phyloP scores from a whole-genome alignment of 1,140 invertebrate genomes.

The Musca vetustissima region DNA sequence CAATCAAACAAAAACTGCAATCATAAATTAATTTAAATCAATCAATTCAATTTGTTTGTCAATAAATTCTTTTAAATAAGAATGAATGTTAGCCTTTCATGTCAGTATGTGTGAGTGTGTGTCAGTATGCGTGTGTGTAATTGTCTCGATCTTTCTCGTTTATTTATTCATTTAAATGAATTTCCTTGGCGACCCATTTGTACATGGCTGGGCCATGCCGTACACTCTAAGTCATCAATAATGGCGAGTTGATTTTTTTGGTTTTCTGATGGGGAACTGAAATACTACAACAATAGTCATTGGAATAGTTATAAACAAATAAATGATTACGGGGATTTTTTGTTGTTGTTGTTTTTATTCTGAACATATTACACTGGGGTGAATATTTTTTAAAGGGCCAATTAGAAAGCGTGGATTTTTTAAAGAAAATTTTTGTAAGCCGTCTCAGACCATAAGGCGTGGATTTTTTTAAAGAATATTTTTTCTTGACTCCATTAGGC shows the following conservation, averaged over 20 bases:
- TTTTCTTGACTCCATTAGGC: too few species aligned
- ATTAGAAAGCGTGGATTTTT: too few species aligned
- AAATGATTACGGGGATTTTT: background rate
- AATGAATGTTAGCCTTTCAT: constrained; percentile 30
- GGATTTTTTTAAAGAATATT: too few species aligned
- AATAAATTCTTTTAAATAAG: constrained; percentile 53
- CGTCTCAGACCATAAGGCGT: too few species aligned
- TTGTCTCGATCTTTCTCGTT: background rate
- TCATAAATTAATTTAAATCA: constrained; percentile 56
- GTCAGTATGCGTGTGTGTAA: too few species aligned
- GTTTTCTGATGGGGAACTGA: background rate
- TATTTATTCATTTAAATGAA: constrained; percentile 20
- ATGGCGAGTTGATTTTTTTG: background rate
- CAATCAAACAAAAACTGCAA: background rate
- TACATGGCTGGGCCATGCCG: constrained; percentile 15
- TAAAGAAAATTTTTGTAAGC: too few species aligned
- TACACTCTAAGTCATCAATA: constrained; percentile 7
- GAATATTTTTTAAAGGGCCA: too few species aligned
- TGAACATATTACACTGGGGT: too few species aligned
- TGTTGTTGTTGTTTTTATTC: too few species aligned
- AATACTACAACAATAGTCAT: background rate
- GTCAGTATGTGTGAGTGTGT: too few species aligned
- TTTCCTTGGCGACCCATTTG: constrained; percentile 20
- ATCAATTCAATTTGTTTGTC: constrained; percentile 57
- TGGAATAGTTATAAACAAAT: constrained; percentile 19